Conservation (phyloP, 1,140 invertebrate species). For the Philotrypesis tridentata region DNA sequence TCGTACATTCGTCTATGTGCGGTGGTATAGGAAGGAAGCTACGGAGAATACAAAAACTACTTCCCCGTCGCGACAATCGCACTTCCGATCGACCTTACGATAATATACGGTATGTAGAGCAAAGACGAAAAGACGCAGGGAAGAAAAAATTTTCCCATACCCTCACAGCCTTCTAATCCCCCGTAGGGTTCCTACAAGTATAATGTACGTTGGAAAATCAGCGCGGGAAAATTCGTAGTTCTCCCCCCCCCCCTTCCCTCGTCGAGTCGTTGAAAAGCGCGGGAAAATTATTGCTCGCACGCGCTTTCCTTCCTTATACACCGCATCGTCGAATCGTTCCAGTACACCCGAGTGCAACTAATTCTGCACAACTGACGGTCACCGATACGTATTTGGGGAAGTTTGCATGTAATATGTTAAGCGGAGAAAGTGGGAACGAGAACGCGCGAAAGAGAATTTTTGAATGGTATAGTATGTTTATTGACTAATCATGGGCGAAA, state of each 20-base stretch:
- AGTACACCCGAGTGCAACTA: background rate
- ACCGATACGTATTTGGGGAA: too few species aligned
- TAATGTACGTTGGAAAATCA: background rate
- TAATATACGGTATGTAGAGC: background rate
- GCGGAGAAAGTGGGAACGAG: too few species aligned
- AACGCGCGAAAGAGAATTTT: too few species aligned
- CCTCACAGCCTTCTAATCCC: background rate
- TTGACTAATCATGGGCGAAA: too few species aligned
- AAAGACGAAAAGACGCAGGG: background rate
- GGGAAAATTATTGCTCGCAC: background rate
- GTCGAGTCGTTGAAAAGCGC: background rate
- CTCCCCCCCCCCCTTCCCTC: background rate
- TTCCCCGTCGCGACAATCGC: slow-evolving; percentile 9
- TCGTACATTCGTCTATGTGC: too few species aligned
- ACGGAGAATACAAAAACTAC: background rate
- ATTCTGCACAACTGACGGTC: too few species aligned
- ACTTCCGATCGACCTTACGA: slow-evolving; percentile 1
- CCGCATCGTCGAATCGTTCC: background rate
- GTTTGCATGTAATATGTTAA: too few species aligned
- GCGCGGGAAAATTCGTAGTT: background rate
- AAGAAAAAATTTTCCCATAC: slow-evolving; percentile 4
- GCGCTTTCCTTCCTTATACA: background rate
- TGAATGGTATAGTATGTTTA: too few species aligned
- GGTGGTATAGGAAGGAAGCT: background rate
- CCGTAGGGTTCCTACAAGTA: background rate